A percentile compares a stretch with the other conserved stretches of the same genome.
phyloP scores from a whole-genome alignment of 2,888 invertebrate species.

The Microctonus brassicae region DNA sequence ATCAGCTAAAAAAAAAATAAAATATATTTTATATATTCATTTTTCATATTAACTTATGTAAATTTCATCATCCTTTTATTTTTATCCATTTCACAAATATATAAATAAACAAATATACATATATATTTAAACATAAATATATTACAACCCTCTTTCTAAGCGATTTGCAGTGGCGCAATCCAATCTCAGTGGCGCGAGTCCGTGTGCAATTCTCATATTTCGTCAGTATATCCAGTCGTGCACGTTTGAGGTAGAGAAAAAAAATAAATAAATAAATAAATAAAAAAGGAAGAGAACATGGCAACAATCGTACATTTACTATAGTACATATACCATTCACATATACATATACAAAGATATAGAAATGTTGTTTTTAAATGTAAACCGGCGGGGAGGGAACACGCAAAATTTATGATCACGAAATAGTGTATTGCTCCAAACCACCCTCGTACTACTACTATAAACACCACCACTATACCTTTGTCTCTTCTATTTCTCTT shows the following conservation, averaged over 20 bases:
- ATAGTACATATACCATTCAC: not conserved
- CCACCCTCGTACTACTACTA: not conserved
- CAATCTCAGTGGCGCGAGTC: conserved; percentile 33
- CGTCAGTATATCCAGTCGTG: conserved; percentile 20
- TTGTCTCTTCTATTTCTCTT: not conserved
- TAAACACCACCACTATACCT: not conserved
- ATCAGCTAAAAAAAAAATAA: not conserved
- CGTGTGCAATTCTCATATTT: conserved; percentile 38
- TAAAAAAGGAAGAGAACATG: too few relatives aligned
- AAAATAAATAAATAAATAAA: not conserved
- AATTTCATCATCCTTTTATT: conserved; percentile 42
- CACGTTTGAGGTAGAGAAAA: not conserved
- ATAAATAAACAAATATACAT: not conserved
- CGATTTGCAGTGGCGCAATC: conserved; percentile 39
- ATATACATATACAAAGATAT: not conserved
- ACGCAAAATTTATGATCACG: conserved; percentile 28
- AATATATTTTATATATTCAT: not conserved
- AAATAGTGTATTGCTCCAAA: not conserved
- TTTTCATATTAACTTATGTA: conserved; percentile 20
- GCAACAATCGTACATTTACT: not conserved
- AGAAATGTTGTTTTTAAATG: conserved; percentile 42
- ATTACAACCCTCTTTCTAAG: not conserved
- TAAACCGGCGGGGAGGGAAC: conserved; percentile 21
- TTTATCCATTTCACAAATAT: not conserved
- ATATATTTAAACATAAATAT: not conserved